Base-by-base conservation (phyloP, 1,140 invertebrate genomes). In the Drosophila pseudoananassae region DNA sequence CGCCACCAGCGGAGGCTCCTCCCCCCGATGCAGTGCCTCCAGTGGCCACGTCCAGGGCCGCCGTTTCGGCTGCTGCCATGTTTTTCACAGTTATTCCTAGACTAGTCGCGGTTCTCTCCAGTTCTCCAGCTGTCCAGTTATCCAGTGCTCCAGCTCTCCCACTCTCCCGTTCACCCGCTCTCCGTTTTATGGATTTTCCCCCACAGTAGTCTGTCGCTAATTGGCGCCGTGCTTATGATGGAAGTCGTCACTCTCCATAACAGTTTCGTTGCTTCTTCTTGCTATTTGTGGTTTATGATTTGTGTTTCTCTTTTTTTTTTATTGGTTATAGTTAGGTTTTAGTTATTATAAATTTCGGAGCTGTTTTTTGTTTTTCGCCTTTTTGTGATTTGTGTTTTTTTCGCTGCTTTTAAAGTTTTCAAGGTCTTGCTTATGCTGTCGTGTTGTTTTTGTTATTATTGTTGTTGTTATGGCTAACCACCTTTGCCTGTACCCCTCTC, bases 241-340 rank as follows among this genome's bases (percentile, higher is more conserved):
- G 29, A 56, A 69, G 46, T 69, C 78, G 72, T 84, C 81, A 84
- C 84, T 88, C 83, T 88, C 83, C 83, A 88, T 88, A 84, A 88
- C 84, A 79, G 81, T 56, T 50, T 33, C 40, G 49, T 45, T 23
- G 8, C 27, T 14, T 31, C 55, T 47, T 58, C 14, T 70, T 56
- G 23, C 52, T 47, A 51, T 79, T 73, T 73, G 61, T 60, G 56
- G 58, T 58, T 74, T 27, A 27, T 27, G 25, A 27, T 40, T 29
- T 46, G 38, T 40, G n/a, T 40, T 8, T 40, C n/a, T 17, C 4
- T 43, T 7, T 6, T 4, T 43, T 43, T 54, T 78, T 82, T 68
- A n/a, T n/a, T n/a, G n/a, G n/a, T 75, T 81, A 66, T 71, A 36
- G 33, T 52, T 53, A 43, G 15, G 43, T 20, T 46, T 54, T 23